phyloP scores from a whole-genome alignment of 92 coral and sea anemone species.

The Meandrina meandrites region DNA sequence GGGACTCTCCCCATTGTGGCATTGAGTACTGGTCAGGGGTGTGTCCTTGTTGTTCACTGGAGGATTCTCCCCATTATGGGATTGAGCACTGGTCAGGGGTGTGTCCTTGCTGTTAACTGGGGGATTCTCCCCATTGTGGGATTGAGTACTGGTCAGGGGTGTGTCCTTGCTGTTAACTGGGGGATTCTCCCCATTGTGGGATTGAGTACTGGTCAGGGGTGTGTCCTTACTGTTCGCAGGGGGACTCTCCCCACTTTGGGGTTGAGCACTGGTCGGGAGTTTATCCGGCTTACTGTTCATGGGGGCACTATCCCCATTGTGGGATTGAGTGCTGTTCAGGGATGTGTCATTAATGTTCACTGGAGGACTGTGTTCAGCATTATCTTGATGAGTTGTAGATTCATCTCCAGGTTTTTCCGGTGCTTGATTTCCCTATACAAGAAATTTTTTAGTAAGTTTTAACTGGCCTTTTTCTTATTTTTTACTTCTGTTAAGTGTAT shows the following conservation, averaged over 20 bases:
- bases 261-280: too few species aligned
- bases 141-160: background rate
- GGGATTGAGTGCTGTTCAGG: background rate
- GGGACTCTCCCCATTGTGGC: background rate
- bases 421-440: background rate
- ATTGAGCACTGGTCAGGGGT: too few species aligned
- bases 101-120: background rate
- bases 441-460: background rate
- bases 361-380: background rate
- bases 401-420: background rate
- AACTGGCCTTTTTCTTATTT: background rate
- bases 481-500: background rate
- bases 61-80: background rate
- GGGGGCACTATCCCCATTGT: background rate
- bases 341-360: background rate
- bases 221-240: background rate
- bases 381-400: background rate
- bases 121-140: background rate
- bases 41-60: background rate
- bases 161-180: background rate
- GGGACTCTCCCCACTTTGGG: background rate
- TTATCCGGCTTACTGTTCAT: background rate
- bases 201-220: background rate
- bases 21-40: background rate
- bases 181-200: background rate